A percentile compares a stretch with the other conserved stretches of the same genome.
Conservation (phyloP, 2,888 invertebrate species). For the Melinopterus prodromus region DNA sequence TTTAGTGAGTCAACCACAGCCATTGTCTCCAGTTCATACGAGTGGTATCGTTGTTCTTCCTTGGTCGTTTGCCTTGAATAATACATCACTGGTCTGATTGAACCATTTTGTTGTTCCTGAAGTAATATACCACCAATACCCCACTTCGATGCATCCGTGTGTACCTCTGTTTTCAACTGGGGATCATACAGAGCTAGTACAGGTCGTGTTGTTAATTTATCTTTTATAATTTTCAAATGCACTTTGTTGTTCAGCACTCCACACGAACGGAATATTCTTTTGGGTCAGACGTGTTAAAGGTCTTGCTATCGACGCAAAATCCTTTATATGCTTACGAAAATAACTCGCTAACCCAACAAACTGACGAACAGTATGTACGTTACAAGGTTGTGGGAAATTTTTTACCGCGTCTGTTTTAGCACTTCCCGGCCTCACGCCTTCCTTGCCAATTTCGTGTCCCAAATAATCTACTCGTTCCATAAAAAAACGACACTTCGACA, state of each 20-base stretch:
- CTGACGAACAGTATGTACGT: too few relatives aligned
- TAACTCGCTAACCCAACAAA: too few relatives aligned
- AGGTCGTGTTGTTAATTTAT: conserved; percentile 26
- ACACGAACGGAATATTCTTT: conserved; percentile 20
- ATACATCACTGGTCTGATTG: conserved; percentile 35
- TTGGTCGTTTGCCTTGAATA: conserved; percentile 33
- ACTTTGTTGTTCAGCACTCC: conserved; percentile 24
- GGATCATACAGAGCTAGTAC: conserved; percentile 31
- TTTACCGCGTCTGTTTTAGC: too few relatives aligned
- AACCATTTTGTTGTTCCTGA: conserved; percentile 17
- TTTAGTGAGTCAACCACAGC: conserved; percentile 49
- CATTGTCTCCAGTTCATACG: conserved; percentile 51
- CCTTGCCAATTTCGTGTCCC: too few relatives aligned
- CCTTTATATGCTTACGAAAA: too few relatives aligned
- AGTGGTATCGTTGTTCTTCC: conserved; percentile 40
- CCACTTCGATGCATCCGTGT: too few relatives aligned
- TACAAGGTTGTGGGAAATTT: too few relatives aligned
- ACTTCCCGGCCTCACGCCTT: too few relatives aligned
- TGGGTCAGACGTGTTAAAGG: too few relatives aligned
- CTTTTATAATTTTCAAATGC: conserved; percentile 30
- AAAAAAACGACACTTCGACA: too few relatives aligned
- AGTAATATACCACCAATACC: conserved; percentile 36
- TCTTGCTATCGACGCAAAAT: too few relatives aligned
- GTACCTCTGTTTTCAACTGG: conserved; percentile 38
- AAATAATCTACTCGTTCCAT: too few relatives aligned